A percentile compares a stretch with the other conserved stretches of the same genome.
These are phyloP conservation scores for Oikopleura albicans DNA, from an alignment of 23 tunicate species.

Conservation along the genomic window DNA sequence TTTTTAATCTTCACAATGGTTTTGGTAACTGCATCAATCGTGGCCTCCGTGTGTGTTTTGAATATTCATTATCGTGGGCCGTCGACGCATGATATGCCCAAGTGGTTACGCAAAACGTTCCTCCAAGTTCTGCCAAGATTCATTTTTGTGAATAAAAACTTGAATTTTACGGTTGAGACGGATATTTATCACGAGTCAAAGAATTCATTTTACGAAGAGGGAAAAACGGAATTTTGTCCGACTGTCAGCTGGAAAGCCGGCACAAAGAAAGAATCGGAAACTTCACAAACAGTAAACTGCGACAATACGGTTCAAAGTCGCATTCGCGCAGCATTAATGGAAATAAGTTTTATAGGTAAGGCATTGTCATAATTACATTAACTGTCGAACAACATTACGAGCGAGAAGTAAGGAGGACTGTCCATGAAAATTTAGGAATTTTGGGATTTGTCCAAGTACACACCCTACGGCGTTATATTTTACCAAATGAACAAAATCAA, in stretches of 20 bases:
- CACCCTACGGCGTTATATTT: too few species aligned
- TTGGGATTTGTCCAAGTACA: too few species aligned
- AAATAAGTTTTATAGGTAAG: conserved; percentile 7
- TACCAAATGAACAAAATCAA: too few species aligned
- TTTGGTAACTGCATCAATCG: conserved; percentile 58
- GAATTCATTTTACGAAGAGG: not conserved
- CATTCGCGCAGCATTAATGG: conserved; percentile 1
- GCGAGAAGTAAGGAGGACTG: too few species aligned
- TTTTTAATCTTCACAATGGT: conserved; percentile 75
- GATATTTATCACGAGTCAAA: not conserved
- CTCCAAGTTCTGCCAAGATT: conserved; percentile 11
- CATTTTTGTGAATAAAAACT: not conserved
- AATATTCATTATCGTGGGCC: conserved; percentile 76
- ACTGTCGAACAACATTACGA: too few species aligned
- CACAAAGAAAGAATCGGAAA: not conserved
- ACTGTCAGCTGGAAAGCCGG: not conserved
- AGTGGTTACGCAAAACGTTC: not conserved
- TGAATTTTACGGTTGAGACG: not conserved
- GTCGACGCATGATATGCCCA: conserved; percentile 62
- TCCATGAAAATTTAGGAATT: too few species aligned
- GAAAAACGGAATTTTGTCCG: not conserved
- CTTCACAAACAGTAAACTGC: not conserved
- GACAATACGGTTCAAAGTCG: not conserved
- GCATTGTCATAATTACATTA: too few species aligned
- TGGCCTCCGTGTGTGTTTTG: conserved; percentile 66